Base-by-base conservation (phyloP, 2,888 invertebrate species). In the Amitus sp. region DNA sequence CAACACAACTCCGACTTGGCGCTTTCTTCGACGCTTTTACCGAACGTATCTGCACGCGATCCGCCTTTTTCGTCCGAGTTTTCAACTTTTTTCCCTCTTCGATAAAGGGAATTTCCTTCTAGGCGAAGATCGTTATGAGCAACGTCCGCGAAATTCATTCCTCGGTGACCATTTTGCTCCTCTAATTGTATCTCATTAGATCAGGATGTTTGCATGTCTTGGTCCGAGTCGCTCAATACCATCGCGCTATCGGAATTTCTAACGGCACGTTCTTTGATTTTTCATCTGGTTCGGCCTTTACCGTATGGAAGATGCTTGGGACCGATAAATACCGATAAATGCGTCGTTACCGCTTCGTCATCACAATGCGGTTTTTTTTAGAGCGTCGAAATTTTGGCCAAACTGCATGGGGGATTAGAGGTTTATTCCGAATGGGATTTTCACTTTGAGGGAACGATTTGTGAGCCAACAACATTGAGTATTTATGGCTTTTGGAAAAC, bases 401-500 rank as follows among this genome's bases (percentile, higher is more conserved):
- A n/a, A n/a, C n/a, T n/a, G n/a, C n/a, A n/a, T n/a, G n/a, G n/a
- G n/a, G n/a, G n/a, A n/a, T n/a, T n/a, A n/a, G n/a, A n/a, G n/a
- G n/a, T n/a, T n/a, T n/a, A n/a, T n/a, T n/a, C n/a, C n/a, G n/a
- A n/a, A n/a, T n/a, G n/a, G n/a, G n/a, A n/a, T n/a, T n/a, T n/a
- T n/a, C n/a, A n/a, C n/a, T n/a, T n/a, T n/a, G n/a, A n/a, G n/a
- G n/a, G n/a, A n/a, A n/a, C n/a, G n/a, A n/a, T n/a, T n/a, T n/a
- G n/a, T n/a, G n/a, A n/a, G n/a, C n/a, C n/a, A n/a, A n/a, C n/a
- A n/a, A n/a, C n/a, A n/a, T n/a, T n/a, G n/a, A n/a, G n/a, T 23
- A 76, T 76, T 76, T 76, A 76, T 73, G 76, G 70, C 73, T 71
- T 62, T 63, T 65, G 57, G 61, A 70, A 74, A 72, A 76, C 76